Percentiles rank a stretch among this genome's conserved stretches.
Evolutionary conservation across 2,888 invertebrate genomes (phyloP).

Genomic region (Drosophila subsilvestris): DNA sequence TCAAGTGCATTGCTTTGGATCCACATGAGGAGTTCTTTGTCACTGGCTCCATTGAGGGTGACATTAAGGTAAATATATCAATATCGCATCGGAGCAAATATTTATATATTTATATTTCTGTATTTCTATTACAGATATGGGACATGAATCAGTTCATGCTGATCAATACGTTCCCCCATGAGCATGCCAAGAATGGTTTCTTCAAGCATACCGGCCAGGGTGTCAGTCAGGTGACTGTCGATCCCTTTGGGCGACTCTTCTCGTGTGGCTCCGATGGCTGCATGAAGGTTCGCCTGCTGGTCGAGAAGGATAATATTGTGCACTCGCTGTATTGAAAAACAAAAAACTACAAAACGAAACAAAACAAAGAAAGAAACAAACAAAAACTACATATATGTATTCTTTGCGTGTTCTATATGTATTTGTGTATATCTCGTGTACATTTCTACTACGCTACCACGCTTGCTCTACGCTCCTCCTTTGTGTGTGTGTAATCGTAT

Average conservation of each 20-base stretch:
- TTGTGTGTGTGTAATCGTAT: neutral
- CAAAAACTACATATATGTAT: slow-evolving; percentile 44
- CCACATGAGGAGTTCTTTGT: slow-evolving; percentile 98
- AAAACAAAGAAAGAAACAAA: slow-evolving; percentile 12
- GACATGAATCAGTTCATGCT: slow-evolving; percentile 94
- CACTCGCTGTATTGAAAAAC: slow-evolving; percentile 85
- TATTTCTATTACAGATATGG: slow-evolving; percentile 90
- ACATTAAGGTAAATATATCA: slow-evolving; percentile 89
- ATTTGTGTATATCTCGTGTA: slow-evolving; percentile 17
- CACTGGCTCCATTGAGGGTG: slow-evolving; percentile 96
- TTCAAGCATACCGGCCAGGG: slow-evolving; percentile 99
- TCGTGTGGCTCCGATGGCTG: slow-evolving; percentile 99
- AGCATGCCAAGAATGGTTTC: slow-evolving; percentile 98
- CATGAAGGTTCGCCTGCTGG: slow-evolving; percentile 97
- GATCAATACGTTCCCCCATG: slow-evolving; percentile 94
- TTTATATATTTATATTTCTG: no score
- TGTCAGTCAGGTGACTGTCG: slow-evolving; percentile 97
- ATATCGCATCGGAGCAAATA: no score
- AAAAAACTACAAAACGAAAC: neutral
- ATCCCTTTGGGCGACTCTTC: slow-evolving; percentile 94
- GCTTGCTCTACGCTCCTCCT: neutral
- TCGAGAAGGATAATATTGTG: slow-evolving; percentile 89
- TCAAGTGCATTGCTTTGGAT: slow-evolving; percentile 97
- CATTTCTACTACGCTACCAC: slow-evolving; percentile 13
- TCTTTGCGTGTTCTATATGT: slow-evolving; percentile 41